Evolutionary conservation across 2,797 vertebrate species (phyloP), one percentile per base, ranked within the genome.

Genomic region (Iguana delicatissima): DNA sequence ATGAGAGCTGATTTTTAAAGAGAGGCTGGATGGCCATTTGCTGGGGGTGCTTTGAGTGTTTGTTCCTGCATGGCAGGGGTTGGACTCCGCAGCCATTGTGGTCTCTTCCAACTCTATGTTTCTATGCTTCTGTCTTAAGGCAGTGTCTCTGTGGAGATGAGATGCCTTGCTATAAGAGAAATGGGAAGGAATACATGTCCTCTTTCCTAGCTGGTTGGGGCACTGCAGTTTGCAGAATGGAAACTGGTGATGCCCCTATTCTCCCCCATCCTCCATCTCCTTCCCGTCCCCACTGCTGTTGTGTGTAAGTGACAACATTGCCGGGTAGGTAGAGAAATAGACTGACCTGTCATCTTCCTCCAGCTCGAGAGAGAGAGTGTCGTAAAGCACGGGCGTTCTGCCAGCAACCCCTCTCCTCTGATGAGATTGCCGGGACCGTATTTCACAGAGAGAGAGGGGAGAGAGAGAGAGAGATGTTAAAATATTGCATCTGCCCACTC

Each of bases 341-440:
- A 80, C 83, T 38, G 67, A 42, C 42, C 67, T 64, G 83, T 79
- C 67, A 62, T 42, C 76, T 89, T 85, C 55, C 74, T 81, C 67
- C 35, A 85, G 52, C 13, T 46, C 42, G 42, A 6, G 38, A 81
- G 38, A 81, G 29, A 20, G 38, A 2, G 52, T 52, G 52, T 50
- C 73, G 38, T 88, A 84, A 73, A 88, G 32, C 76, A 50, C 85
- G 7, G 8, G 81, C 4, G 2, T 16, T 6, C 10, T 16, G 3
- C 62, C 24, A 72, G 76, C 76, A 2, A 9, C 4, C 4, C 7
- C 55, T 85, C 87, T n/a, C 67, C 52, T 73, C 57, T 62, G 67
- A 74, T 55, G 87, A 80, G 83, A 80, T 85, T 13, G 26, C 82
- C 7, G 29, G 6, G 52, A 26, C 69, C 42, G 42, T 46, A 46